Conservation (phyloP, 2,888 invertebrate species). For the Callosobruchus maculatus region DNA sequence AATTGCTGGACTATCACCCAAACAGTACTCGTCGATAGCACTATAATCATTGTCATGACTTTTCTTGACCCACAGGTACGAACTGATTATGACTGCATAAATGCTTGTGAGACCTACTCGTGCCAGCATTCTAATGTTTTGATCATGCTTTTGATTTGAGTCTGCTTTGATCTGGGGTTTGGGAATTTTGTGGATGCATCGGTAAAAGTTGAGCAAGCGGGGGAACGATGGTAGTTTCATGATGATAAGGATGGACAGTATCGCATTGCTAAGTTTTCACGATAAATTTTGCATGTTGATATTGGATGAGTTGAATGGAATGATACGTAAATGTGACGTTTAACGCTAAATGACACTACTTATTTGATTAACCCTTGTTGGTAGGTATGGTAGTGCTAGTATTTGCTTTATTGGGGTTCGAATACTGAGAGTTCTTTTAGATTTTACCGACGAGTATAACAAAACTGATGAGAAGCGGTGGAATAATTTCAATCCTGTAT, state of each 20-base stretch:
- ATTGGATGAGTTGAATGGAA: not conserved
- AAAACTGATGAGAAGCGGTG: no score
- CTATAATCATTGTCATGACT: not conserved
- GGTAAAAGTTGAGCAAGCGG: not conserved
- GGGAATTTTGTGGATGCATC: not conserved
- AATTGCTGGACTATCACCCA: not conserved
- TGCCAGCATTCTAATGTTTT: not conserved
- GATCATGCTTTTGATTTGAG: not conserved
- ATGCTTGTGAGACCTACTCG: not conserved
- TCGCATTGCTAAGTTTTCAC: not conserved
- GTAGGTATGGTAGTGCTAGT: not conserved
- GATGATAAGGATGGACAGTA: not conserved
- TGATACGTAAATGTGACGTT: not conserved
- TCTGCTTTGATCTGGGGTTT: not conserved
- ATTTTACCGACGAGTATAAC: no score
- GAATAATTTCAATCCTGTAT: no score
- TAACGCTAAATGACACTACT: not conserved
- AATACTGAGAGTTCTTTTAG: not conserved
- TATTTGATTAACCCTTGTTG: not conserved
- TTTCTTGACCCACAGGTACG: not conserved
- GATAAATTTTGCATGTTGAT: not conserved
- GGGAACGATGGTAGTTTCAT: not conserved
- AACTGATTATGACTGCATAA: not conserved
- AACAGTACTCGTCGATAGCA: not conserved
- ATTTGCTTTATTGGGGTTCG: not conserved